These are phyloP conservation scores for Anthopleura xanthogrammica DNA, from an alignment of 92 coral and sea anemone species.

Conservation along the genomic window DNA sequence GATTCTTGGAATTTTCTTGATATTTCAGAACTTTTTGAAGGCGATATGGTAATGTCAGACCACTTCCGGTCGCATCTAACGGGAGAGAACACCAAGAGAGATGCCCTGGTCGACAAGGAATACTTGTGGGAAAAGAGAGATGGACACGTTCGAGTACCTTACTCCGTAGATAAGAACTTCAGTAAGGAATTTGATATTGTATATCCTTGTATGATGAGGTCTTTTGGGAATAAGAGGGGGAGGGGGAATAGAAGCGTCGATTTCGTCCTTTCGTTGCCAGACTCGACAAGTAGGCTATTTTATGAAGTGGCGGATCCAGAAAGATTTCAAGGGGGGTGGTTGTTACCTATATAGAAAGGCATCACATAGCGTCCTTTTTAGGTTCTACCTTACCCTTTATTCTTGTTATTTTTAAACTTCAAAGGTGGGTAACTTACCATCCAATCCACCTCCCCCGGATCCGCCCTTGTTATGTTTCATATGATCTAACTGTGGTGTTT, in stretches of 20 bases:
- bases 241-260: too few relatives aligned
- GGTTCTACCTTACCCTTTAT: background rate
- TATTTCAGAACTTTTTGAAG: constrained; percentile 71
- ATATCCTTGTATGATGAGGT: too few relatives aligned
- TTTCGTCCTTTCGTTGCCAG: too few relatives aligned
- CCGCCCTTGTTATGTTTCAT: background rate
- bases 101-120: constrained; percentile 64
- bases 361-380: too few relatives aligned
- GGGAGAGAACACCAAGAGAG: constrained; percentile 78
- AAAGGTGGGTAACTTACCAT: too few relatives aligned
- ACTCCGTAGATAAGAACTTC: constrained; percentile 48
- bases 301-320: too few relatives aligned
- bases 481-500: background rate
- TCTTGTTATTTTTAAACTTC: background rate
- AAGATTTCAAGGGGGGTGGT: too few relatives aligned
- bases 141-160: constrained; percentile 60
- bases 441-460: too few relatives aligned
- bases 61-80: constrained; percentile 61
- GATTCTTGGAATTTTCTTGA: background rate
- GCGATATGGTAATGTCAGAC: constrained; percentile 72
- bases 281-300: too few relatives aligned
- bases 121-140: constrained; percentile 58
- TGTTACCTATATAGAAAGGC: too few relatives aligned
- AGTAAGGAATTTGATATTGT: constrained; percentile 32
- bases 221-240: too few relatives aligned